phyloP scores from a whole-genome alignment of 2,113 vertebrate genomes.

The Phaethon lepturus region DNA sequence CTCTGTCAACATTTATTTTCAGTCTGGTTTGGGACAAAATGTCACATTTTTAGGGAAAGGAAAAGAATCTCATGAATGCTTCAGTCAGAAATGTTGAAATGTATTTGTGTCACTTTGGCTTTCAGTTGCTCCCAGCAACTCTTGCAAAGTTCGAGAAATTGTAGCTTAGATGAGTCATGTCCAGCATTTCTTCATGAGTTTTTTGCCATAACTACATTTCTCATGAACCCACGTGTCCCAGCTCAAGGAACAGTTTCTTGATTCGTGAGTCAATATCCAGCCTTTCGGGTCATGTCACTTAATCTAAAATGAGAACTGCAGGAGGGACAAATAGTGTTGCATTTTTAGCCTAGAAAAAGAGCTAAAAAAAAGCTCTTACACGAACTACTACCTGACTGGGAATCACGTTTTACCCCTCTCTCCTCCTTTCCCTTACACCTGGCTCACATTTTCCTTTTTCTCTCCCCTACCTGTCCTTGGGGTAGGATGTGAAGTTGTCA shows the following conservation, averaged over 20 bases:
- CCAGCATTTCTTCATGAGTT: not conserved
- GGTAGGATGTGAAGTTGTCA: not conserved
- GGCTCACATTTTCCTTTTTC: not conserved
- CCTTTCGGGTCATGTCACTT: not conserved
- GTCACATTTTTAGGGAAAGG: not conserved
- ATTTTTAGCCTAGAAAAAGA: not conserved
- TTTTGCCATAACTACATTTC: not conserved
- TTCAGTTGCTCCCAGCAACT: not conserved
- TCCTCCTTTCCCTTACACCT: not conserved
- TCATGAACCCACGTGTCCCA: not conserved
- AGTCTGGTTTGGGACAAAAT: not conserved
- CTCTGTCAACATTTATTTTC: not conserved
- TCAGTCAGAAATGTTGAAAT: not conserved
- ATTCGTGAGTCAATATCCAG: not conserved
- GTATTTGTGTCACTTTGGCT: not conserved
- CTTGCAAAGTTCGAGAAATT: not conserved
- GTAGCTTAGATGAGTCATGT: not conserved
- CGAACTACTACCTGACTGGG: not conserved
- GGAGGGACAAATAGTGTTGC: not conserved
- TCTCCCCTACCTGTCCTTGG: not conserved
- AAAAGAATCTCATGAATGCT: not conserved
- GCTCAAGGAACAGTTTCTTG: not conserved
- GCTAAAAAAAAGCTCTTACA: not conserved
- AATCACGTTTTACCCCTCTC: not conserved
- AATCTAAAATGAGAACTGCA: not conserved